A percentile compares a stretch with the other conserved stretches of the same genome.
Conservation (phyloP, 1,140 invertebrate genomes). For the Wiebesia pumilae region DNA sequence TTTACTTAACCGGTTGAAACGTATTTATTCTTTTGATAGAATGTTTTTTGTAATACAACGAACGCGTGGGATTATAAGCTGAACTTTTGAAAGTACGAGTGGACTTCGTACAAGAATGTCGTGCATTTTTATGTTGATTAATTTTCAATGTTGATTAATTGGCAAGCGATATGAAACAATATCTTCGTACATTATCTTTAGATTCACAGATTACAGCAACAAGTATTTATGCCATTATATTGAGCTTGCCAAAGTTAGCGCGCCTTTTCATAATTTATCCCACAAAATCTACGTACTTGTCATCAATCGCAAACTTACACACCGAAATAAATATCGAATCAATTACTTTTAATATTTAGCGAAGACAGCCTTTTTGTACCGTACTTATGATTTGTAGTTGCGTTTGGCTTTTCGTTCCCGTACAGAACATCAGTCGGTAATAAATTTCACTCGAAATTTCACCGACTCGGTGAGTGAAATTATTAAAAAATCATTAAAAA, state of each 20-base stretch:
- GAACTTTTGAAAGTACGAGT: background rate
- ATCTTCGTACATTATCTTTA: background rate
- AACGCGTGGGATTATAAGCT: background rate
- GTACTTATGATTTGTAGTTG: too few species aligned
- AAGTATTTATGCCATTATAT: background rate
- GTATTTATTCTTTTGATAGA: background rate
- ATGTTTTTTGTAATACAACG: background rate
- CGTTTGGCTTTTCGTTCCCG: too few species aligned
- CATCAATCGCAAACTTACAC: background rate
- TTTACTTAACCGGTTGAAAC: background rate
- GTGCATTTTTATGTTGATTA: background rate
- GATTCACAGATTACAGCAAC: background rate
- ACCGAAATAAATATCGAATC: background rate
- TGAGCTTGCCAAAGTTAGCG: background rate
- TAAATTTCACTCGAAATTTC: too few species aligned
- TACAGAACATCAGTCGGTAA: too few species aligned
- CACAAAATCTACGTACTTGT: background rate
- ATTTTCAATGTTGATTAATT: background rate
- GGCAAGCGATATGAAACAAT: background rate
- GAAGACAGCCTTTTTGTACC: too few species aligned
- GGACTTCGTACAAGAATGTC: background rate
- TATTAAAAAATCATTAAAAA: too few species aligned
- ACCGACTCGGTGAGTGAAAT: too few species aligned
- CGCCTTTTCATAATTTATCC: background rate
- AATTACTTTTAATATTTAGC: background rate